A percentile compares a stretch with the other conserved stretches of the same genome.
Evolutionary conservation across 2,113 vertebrate genomes (phyloP).

Genomic region (Aegypius monachus): DNA sequence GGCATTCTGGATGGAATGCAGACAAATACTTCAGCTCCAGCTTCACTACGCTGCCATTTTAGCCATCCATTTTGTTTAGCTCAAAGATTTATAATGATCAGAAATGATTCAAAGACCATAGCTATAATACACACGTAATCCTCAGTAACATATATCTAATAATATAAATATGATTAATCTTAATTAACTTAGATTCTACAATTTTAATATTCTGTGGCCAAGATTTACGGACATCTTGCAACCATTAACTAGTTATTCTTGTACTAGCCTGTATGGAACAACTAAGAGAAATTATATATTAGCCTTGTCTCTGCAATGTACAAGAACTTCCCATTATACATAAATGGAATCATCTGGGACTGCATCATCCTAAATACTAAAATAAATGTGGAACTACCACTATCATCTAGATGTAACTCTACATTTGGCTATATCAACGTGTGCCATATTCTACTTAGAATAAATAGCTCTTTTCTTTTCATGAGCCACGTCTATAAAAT

Average conservation of each 20-base stretch:
- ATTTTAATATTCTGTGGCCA: neutral
- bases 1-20: neutral
- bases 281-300: neutral
- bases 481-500: neutral
- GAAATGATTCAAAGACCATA: neutral
- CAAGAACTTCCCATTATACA: neutral
- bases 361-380: neutral
- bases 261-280: neutral
- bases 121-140: neutral
- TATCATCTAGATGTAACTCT: neutral
- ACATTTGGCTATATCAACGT: neutral
- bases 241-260: neutral
- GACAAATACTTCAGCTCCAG: neutral
- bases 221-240: constrained; percentile 20
- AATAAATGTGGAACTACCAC: neutral
- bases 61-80: neutral
- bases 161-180: neutral
- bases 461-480: neutral
- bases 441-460: neutral
- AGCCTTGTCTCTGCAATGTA: neutral
- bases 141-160: neutral
- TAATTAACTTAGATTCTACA: neutral
- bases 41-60: neutral
- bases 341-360: constrained; percentile 17
- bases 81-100: neutral